A percentile compares a stretch with the other conserved stretches of the same genome.
phyloP scores from a whole-genome alignment of 2,888 invertebrate species.

The Heliconius cydno region DNA sequence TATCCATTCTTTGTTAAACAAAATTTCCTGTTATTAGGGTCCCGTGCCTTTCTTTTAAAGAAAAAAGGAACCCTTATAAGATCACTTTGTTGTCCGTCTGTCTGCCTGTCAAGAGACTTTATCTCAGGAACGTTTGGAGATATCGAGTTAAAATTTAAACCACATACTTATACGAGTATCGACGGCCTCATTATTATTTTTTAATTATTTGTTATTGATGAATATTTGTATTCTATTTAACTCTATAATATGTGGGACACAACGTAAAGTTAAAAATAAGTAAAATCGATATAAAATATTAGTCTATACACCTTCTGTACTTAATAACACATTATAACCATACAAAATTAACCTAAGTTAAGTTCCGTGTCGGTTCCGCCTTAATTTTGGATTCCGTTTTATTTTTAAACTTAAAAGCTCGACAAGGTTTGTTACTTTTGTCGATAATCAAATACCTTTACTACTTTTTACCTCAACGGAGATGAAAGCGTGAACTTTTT shows the following conservation, averaged over 20 bases:
- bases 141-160: no score
- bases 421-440: constrained; percentile 13
- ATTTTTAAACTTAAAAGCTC: constrained; percentile 9
- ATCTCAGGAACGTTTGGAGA: no score
- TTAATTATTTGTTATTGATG: no score
- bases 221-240: no score
- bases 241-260: neutral
- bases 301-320: neutral
- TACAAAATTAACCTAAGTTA: neutral
- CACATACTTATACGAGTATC: no score
- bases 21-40: neutral
- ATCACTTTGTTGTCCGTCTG: no score
- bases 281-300: neutral
- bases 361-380: constrained; percentile 27
- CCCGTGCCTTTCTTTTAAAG: no score
- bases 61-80: no score
- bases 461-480: neutral
- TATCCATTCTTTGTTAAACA: neutral
- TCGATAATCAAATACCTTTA: constrained; percentile 8
- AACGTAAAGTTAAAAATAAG: neutral
- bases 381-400: constrained; percentile 24
- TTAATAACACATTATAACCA: neutral
- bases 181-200: no score
- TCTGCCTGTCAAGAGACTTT: no score
- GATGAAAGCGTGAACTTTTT: constrained; percentile 18